phyloP scores from a whole-genome alignment of 2,888 invertebrate species.

The Platypus cylindrus region DNA sequence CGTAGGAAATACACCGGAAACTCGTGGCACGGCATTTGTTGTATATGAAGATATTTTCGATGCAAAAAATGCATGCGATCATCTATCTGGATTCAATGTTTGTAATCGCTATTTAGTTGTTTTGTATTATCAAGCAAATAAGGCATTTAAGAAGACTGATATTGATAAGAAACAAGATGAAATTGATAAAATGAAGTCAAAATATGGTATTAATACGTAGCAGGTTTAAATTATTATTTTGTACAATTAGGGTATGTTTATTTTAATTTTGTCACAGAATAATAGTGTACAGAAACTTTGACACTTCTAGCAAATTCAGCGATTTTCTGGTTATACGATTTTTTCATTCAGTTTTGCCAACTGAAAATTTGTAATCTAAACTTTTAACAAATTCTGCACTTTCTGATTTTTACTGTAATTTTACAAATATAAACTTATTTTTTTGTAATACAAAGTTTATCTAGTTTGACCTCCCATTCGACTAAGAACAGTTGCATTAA shows the following conservation, averaged over 20 bases:
- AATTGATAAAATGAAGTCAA: conserved; percentile 86
- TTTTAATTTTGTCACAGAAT: too few species aligned
- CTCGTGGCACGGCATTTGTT: conserved; percentile 97
- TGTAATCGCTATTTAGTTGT: conserved; percentile 99
- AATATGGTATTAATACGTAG: conserved; percentile 64
- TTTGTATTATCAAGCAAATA: conserved; percentile 91
- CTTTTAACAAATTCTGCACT: too few species aligned
- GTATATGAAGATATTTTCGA: conserved; percentile 99
- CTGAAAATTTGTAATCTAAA: too few species aligned
- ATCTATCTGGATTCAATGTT: conserved; percentile 96
- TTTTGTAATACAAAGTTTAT: too few species aligned
- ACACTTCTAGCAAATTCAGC: too few species aligned
- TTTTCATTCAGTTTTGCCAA: too few species aligned
- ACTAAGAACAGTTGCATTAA: conserved; percentile 20
- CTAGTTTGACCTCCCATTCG: conserved; percentile 6
- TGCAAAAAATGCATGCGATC: conserved; percentile 99
- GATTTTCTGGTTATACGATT: too few species aligned
- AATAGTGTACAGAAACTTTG: too few species aligned
- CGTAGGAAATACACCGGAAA: conserved; percentile 95
- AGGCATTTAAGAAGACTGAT: conserved; percentile 91
- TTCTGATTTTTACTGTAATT: too few species aligned
- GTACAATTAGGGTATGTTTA: too few species aligned
- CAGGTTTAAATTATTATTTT: too few species aligned
- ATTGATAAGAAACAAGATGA: conserved; percentile 93
- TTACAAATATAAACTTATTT: too few species aligned